phyloP scores from a whole-genome alignment of 2,113 vertebrate genomes.

The Tachysurus vachellii region DNA sequence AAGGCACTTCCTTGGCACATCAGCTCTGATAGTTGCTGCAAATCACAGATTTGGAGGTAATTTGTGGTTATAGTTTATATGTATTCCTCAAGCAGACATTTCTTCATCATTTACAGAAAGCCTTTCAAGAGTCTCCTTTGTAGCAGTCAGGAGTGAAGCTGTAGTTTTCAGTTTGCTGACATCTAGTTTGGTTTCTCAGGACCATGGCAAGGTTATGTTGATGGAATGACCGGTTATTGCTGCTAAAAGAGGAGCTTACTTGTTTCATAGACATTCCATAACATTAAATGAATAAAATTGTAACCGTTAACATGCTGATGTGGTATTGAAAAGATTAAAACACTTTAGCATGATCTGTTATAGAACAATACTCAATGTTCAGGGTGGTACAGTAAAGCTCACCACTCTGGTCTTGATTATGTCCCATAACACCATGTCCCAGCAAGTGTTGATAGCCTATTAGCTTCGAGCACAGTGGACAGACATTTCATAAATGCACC shows the following conservation, averaged over 20 bases:
- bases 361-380: not conserved
- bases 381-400: not conserved
- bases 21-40: not conserved
- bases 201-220: not conserved
- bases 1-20: not conserved
- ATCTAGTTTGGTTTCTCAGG: too few relatives aligned
- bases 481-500: conserved; percentile 9
- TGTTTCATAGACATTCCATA: not conserved
- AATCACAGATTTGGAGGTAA: not conserved
- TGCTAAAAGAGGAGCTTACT: not conserved
- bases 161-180: too few relatives aligned
- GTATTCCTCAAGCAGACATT: too few relatives aligned
- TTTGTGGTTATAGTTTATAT: too few relatives aligned
- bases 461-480: not conserved
- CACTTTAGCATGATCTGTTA: not conserved
- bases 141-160: too few relatives aligned
- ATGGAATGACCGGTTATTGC: not conserved
- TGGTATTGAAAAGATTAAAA: not conserved
- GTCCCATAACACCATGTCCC: not conserved
- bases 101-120: too few relatives aligned
- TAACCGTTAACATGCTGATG: too few relatives aligned
- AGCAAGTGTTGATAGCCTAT: not conserved
- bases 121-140: too few relatives aligned
- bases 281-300: not conserved
- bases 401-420: not conserved